These are phyloP conservation scores for Conus ventricosus DNA, from an alignment of 1,140 invertebrate species.

Conservation along the genomic window DNA sequence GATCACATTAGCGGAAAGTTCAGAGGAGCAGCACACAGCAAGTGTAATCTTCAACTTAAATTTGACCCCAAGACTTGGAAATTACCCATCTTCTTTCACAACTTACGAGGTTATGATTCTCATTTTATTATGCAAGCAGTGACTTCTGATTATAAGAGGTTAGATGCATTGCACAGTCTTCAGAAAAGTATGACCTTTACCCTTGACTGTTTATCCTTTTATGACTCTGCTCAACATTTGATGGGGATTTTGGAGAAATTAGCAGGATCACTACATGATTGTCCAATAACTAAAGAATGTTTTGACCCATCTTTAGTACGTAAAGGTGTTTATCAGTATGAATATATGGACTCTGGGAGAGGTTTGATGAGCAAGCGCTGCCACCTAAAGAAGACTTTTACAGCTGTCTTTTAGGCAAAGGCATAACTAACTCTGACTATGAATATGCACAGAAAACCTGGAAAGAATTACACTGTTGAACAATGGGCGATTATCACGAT, in stretches of 20 bases:
- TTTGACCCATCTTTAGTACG: conserved; percentile 30
- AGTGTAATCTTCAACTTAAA: conserved; percentile 14
- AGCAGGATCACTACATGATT: not conserved
- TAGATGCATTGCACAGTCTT: conserved; percentile 65
- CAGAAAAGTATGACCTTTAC: conserved; percentile 61
- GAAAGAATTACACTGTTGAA: conserved; percentile 63
- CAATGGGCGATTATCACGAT: conserved; percentile 72
- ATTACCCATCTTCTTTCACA: conserved; percentile 72
- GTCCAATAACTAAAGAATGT: not conserved
- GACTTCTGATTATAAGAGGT: conserved; percentile 53
- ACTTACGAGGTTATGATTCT: conserved; percentile 54
- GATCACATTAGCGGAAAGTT: conserved; percentile 24
- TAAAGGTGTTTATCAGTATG: conserved; percentile 67
- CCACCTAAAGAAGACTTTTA: conserved; percentile 58
- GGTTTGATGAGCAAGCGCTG: conserved; percentile 56
- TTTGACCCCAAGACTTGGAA: conserved; percentile 14
- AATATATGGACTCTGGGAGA: conserved; percentile 58
- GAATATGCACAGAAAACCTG: conserved; percentile 57
- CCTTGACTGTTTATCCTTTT: conserved; percentile 18
- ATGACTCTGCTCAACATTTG: conserved; percentile 8
- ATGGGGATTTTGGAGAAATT: not conserved
- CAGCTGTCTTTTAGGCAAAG: conserved; percentile 43
- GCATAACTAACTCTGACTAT: conserved; percentile 53
- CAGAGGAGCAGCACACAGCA: conserved; percentile 38
- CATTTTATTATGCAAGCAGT: conserved; percentile 66